Percentiles rank a stretch among this genome's conserved stretches.
These are phyloP conservation scores for Dendrolimus punctatus DNA, from an alignment of 1,140 invertebrate genomes.

Conservation along the genomic window DNA sequence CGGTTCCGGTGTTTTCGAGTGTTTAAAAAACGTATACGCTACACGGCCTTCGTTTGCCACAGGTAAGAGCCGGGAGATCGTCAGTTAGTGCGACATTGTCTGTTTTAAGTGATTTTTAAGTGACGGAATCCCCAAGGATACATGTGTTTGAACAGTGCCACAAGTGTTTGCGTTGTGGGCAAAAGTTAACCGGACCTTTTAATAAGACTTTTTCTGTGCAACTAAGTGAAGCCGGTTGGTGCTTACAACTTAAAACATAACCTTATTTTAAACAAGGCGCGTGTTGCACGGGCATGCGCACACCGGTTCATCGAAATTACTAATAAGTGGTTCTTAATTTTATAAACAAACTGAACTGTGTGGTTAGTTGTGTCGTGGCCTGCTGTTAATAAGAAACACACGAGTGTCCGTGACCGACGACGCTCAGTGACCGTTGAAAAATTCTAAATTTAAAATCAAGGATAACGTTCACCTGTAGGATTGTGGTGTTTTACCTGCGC, in stretches of 20 bases:
- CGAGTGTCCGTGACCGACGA: constrained; percentile 16
- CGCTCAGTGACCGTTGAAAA: constrained; percentile 9
- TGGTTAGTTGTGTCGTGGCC: constrained; percentile 33
- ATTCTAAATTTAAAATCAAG: constrained; percentile 38
- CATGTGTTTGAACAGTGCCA: constrained; percentile 16
- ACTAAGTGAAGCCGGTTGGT: constrained; percentile 38
- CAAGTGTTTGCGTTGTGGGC: constrained; percentile 17
- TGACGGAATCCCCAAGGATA: constrained; percentile 28
- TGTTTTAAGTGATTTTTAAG: constrained; percentile 27
- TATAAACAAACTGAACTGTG: constrained; percentile 60
- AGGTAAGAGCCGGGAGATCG: constrained; percentile 56
- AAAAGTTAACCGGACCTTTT: constrained; percentile 42
- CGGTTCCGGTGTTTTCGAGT: constrained; percentile 64
- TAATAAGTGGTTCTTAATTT: constrained; percentile 58
- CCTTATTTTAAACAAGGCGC: constrained; percentile 58
- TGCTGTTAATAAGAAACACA: constrained; percentile 41
- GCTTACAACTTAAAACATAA: constrained; percentile 59
- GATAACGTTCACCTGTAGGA: constrained; percentile 64
- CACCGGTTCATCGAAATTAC: constrained; percentile 49
- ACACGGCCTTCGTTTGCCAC: constrained; percentile 50
- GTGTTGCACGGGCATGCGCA: constrained; percentile 63
- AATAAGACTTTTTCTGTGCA: constrained; percentile 48
- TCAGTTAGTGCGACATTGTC: constrained; percentile 46
- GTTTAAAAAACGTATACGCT: constrained; percentile 50
- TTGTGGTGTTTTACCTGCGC: constrained; percentile 60